Percentiles rank a stretch among this genome's conserved stretches.
Evolutionary conservation across 2,113 vertebrate genomes (phyloP).

Genomic region (Brachypteracias leptosomus): DNA sequence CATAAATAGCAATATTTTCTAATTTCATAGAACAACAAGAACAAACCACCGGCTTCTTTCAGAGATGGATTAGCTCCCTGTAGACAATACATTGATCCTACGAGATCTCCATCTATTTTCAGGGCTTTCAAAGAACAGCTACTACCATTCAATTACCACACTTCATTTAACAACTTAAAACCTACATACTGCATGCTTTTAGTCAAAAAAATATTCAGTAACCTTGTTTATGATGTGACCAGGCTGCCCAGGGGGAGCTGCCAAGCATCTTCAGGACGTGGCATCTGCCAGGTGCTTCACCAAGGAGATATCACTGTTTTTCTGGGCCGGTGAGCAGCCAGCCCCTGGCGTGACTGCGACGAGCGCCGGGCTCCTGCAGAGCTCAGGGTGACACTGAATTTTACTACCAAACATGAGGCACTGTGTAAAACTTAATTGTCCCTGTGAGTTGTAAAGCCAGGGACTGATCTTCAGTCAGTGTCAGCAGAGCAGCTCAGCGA

Average conservation of each 20-base stretch:
- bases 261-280: fast-evolving
- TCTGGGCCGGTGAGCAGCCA: background rate
- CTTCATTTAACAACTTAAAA: conserved; percentile 17
- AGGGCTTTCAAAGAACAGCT: background rate
- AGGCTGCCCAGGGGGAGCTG: background rate
- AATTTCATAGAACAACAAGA: conserved; percentile 7
- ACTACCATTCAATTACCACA: background rate
- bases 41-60: background rate
- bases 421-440: background rate
- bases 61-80: background rate
- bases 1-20: conserved; percentile 16
- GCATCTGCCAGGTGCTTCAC: fast-evolving
- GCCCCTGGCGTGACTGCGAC: fast-evolving
- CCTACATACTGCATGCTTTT: background rate
- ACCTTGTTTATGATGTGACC: background rate
- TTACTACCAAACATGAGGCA: background rate
- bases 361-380: background rate
- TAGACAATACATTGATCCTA: conserved; percentile 15
- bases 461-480: background rate
- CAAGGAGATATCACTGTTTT: fast-evolving
- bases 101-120: conserved; percentile 12
- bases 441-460: background rate
- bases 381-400: background rate
- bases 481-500: background rate
- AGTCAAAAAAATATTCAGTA: background rate